Evolutionary conservation across 2,113 vertebrate genomes (phyloP), one percentile per base, ranked within the genome.

Genomic region (Tenebrosternarchus preto): DNA sequence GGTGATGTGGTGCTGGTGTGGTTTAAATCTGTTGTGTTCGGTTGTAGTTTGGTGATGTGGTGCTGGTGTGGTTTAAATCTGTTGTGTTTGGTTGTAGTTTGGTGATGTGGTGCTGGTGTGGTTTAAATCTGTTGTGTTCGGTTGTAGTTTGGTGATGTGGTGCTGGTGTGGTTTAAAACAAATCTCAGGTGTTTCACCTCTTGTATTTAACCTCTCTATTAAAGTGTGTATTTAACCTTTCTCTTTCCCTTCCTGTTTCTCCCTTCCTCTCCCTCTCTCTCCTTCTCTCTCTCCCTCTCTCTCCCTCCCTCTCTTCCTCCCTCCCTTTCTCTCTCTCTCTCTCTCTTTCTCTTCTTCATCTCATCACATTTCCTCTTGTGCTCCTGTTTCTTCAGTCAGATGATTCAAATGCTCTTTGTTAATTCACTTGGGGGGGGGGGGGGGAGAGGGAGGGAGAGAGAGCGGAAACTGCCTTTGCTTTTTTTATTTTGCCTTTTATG

Each of bases 331-430:
- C 39, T 55, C 46, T 33, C 29, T 20, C 20, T 33, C 11, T n/a
- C 75, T 0, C 19, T 67, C 63, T 17, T 36, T n/a, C 39, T 77
- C 19, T 22, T 31, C 64, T 46, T 61, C 61, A 50, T 2, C 24
- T 61, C 61, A 50, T 2, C 24, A 69, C 8, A 11, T 74, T n/a
- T 53, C 9, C 11, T 7, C 55, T n/a, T 70, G 7, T 6, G 22
- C 22, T 63, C n/a, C 50, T 39, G 46, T 59, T 59, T 19, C 17
- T 29, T 46, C 17, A 43, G 56, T 50, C 78, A 55, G 69, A 83
- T 64, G 76, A 78, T 53, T 78, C 83, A 83, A 84, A 81, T 85
- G 12, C 81, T 82, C 84, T 81, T 85, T 31, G 24, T 36, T 57
- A 79, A 82, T 59, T 50, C 27, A 56, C 56, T 64, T n/a, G 11